Conservation (phyloP, 2,797 vertebrate species). For the Choloepus didactylus region DNA sequence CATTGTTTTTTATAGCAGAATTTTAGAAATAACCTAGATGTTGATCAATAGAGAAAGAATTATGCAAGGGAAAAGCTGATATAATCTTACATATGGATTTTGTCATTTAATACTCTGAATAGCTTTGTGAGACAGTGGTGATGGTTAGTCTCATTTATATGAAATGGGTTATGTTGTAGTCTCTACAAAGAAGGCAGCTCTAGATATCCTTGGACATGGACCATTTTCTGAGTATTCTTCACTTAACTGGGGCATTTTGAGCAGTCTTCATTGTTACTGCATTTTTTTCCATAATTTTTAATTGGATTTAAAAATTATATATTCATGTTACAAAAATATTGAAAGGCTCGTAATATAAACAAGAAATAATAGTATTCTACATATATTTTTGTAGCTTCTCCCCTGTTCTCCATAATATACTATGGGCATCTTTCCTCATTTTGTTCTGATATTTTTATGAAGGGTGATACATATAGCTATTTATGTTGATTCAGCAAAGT, state of each 20-base stretch:
- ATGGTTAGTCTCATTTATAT: neutral
- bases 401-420: neutral
- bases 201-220: neutral
- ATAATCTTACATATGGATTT: neutral
- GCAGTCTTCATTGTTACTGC: neutral
- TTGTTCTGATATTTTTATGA: constrained; percentile 25
- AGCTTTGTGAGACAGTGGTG: neutral
- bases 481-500: constrained; percentile 3
- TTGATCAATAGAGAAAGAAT: neutral
- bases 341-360: neutral
- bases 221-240: neutral
- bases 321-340: neutral
- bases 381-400: neutral
- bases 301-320: neutral
- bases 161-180: neutral
- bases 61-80: neutral
- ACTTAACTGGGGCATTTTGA: neutral
- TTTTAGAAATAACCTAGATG: constrained; percentile 20
- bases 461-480: neutral
- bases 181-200: neutral
- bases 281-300: constrained; percentile 47
- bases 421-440: neutral
- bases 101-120: neutral
- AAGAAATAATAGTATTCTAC: neutral
- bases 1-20: neutral